A percentile compares a stretch with the other conserved stretches of the same genome.
These are phyloP conservation scores for Sarcophaga peregrina DNA, from an alignment of 1,140 invertebrate genomes.

Conservation along the genomic window DNA sequence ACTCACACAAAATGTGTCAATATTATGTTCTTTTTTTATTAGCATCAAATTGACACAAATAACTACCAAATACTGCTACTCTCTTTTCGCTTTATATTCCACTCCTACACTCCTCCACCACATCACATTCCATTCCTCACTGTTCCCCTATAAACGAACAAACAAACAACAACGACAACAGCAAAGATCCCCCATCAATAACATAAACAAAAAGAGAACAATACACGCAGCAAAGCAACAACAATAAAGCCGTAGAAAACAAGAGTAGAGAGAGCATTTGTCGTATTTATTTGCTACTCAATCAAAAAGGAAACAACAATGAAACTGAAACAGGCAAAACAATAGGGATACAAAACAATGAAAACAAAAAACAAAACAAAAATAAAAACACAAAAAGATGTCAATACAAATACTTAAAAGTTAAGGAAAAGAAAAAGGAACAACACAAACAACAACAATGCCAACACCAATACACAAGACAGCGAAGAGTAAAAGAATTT, in stretches of 20 bases:
- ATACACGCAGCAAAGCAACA: not conserved
- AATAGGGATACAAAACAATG: no score
- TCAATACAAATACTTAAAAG: constrained; percentile 24
- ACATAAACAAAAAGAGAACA: constrained; percentile 22
- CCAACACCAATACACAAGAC: no score
- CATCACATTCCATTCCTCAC: not conserved
- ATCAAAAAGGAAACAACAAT: not conserved
- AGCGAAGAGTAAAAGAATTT: not conserved
- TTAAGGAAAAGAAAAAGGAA: not conserved
- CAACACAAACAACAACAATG: not conserved
- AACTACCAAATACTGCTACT: not conserved
- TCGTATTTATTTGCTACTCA: not conserved
- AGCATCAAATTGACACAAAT: constrained; percentile 40
- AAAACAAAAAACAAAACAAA: not conserved
- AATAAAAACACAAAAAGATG: constrained; percentile 11
- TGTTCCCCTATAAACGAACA: not conserved
- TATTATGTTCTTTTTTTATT: constrained; percentile 30
- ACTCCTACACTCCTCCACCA: not conserved
- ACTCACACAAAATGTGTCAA: constrained; percentile 24
- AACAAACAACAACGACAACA: not conserved
- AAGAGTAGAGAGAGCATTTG: no score
- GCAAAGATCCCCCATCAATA: not conserved
- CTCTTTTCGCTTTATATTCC: not conserved
- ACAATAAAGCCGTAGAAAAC: not conserved
- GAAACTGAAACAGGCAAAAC: not conserved